Conservation (phyloP, 2,888 invertebrate genomes). For the Drosophila tripunctata region DNA sequence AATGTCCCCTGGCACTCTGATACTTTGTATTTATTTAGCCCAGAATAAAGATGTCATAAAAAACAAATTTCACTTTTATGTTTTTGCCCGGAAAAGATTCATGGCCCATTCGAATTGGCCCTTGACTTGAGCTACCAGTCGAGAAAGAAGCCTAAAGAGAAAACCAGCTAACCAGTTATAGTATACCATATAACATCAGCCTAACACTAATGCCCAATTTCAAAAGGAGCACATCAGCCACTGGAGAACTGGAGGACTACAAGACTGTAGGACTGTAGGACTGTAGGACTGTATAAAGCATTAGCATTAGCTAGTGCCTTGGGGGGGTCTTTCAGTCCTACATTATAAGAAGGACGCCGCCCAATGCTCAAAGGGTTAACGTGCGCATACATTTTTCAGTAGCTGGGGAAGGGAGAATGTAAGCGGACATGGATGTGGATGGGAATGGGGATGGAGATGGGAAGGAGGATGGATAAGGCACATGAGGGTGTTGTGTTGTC, state of each 20-base stretch:
- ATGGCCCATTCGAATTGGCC: slow-evolving; percentile 69
- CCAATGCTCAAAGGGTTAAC: slow-evolving; percentile 71
- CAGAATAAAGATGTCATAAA: slow-evolving; percentile 81
- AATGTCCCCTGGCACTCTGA: slow-evolving; percentile 73
- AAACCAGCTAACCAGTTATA: slow-evolving; percentile 12
- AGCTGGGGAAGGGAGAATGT: slow-evolving; percentile 2
- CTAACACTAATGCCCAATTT: slow-evolving; percentile 68
- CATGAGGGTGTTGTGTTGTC: slow-evolving; percentile 54
- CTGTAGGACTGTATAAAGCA: slow-evolving; percentile 35
- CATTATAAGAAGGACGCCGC: neutral
- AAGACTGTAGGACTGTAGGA: no score
- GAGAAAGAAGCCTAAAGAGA: no score
- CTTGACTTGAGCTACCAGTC: slow-evolving; percentile 25
- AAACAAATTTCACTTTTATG: slow-evolving; percentile 80
- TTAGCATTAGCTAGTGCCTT: slow-evolving; percentile 62
- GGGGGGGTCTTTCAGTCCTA: slow-evolving; percentile 31
- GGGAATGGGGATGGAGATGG: no score
- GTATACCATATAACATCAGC: slow-evolving; percentile 1
- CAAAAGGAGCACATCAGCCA: slow-evolving; percentile 50
- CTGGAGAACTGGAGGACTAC: slow-evolving; percentile 14
- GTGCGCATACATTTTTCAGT: slow-evolving; percentile 66
- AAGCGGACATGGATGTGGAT: neutral
- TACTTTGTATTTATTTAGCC: slow-evolving; percentile 79
- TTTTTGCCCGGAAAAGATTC: slow-evolving; percentile 76
- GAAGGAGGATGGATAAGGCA: neutral